Evolutionary conservation across 2,797 vertebrate genomes (phyloP).

Genomic region (Vultur gryphus): DNA sequence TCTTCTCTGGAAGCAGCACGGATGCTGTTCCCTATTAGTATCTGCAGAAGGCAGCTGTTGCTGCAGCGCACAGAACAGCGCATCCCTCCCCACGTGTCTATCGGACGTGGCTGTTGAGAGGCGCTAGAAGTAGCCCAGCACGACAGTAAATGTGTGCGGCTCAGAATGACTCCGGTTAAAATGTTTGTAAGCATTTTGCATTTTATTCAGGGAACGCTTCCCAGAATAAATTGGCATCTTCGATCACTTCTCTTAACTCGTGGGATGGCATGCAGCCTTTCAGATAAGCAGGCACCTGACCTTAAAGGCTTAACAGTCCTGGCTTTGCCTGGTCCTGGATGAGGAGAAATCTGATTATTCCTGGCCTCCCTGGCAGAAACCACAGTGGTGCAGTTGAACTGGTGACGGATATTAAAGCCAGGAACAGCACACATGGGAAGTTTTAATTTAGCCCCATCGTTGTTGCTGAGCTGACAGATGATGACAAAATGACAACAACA

Average conservation of each 20-base stretch:
- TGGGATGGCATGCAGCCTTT: not conserved
- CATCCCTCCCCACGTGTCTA: rapidly evolving
- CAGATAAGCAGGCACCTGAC: not conserved
- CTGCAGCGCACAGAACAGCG: not conserved
- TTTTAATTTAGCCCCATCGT: not conserved
- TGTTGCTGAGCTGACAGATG: not conserved
- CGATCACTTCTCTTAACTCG: not conserved
- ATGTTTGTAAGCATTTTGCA: not conserved
- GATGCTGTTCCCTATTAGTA: not conserved
- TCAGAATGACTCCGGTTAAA: not conserved
- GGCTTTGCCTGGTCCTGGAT: not conserved
- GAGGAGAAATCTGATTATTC: not conserved
- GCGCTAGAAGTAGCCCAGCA: not conserved
- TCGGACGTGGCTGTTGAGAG: not conserved
- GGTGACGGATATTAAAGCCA: not conserved
- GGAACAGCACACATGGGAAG: not conserved
- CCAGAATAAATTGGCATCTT: not conserved
- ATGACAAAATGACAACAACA: not conserved
- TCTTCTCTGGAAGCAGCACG: not conserved
- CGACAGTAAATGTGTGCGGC: rapidly evolving
- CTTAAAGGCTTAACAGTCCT: not conserved
- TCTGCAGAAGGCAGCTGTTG: not conserved
- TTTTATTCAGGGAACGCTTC: not conserved
- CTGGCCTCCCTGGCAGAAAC: not conserved
- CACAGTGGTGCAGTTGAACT: not conserved